Percentiles rank a stretch among this genome's conserved stretches.
These are phyloP conservation scores for Pelecanoides urinatrix DNA, from an alignment of 2,113 vertebrate genomes.

Conservation along the genomic window DNA sequence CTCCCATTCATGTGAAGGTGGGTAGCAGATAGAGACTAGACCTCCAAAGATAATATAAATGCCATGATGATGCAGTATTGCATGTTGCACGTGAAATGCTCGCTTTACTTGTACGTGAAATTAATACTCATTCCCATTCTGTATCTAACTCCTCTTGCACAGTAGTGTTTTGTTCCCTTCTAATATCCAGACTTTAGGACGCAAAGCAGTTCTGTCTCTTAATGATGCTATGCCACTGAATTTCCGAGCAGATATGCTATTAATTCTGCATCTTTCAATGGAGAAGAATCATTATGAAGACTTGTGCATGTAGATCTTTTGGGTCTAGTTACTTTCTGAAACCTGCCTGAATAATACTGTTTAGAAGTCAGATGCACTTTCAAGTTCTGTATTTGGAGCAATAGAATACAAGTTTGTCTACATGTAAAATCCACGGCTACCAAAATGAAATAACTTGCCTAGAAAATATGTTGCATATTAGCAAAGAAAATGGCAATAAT, in stretches of 20 bases:
- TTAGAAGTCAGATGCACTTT: conserved; percentile 49
- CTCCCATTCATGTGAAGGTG: background rate
- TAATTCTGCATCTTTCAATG: background rate
- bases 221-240: background rate
- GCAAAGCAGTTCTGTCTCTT: background rate
- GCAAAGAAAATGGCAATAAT: conserved; percentile 56
- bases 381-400: conserved; percentile 36
- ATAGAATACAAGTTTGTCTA: conserved; percentile 17
- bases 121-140: background rate
- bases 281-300: background rate
- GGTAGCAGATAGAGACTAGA: conserved; percentile 9
- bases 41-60: background rate
- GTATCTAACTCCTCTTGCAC: background rate
- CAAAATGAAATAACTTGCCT: background rate
- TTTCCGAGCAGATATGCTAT: background rate
- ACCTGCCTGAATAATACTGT: conserved; percentile 14
- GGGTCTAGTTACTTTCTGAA: conserved; percentile 1
- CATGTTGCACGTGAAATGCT: background rate
- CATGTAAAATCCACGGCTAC: background rate
- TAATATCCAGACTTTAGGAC: background rate
- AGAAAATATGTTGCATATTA: background rate
- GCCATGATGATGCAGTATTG: background rate
- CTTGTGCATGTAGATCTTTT: background rate
- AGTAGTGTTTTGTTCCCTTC: background rate
- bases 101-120: background rate